These are phyloP conservation scores for Eptatretus atami DNA, from an alignment of 2,797 vertebrate genomes.

Conservation along the genomic window DNA sequence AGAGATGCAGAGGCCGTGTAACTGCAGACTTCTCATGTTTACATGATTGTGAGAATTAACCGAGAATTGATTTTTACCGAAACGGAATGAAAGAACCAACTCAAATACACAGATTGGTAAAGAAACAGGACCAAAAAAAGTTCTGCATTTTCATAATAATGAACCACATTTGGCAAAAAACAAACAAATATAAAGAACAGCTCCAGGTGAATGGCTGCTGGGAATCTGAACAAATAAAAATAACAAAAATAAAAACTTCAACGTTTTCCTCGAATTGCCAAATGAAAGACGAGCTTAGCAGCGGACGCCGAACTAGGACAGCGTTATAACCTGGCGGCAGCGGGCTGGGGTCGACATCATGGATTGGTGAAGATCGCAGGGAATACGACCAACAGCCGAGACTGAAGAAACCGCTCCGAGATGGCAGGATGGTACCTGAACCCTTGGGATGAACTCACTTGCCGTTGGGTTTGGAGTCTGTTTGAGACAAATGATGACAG, in stretches of 20 bases:
- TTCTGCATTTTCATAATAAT: constrained; percentile 7
- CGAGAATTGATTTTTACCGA: too few species aligned
- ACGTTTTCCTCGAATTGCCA: not conserved
- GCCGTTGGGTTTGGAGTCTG: constrained; percentile 89
- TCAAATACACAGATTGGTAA: constrained; percentile 10
- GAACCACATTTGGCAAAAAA: not conserved
- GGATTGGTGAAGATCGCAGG: not conserved
- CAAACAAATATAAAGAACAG: not conserved
- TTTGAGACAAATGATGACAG: constrained; percentile 3
- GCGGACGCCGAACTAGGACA: not conserved
- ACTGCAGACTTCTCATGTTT: too few species aligned
- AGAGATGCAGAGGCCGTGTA: too few species aligned
- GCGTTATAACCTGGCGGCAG: not conserved
- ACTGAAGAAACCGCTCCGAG: constrained; percentile 52
- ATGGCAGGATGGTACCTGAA: constrained; percentile 25
- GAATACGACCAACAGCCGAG: constrained; percentile 11
- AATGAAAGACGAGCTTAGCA: too few species aligned
- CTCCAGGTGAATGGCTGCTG: not conserved
- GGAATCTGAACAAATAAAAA: constrained; percentile 8
- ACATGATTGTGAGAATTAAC: too few species aligned
- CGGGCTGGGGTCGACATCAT: constrained; percentile 1
- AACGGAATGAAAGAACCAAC: constrained; percentile 8
- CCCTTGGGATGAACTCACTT: constrained; percentile 86
- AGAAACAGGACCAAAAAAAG: constrained; percentile 5
- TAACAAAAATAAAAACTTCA: not conserved